Evolutionary conservation across 2,888 invertebrate species (phyloP).

Genomic region (Encarsia formosa): DNA sequence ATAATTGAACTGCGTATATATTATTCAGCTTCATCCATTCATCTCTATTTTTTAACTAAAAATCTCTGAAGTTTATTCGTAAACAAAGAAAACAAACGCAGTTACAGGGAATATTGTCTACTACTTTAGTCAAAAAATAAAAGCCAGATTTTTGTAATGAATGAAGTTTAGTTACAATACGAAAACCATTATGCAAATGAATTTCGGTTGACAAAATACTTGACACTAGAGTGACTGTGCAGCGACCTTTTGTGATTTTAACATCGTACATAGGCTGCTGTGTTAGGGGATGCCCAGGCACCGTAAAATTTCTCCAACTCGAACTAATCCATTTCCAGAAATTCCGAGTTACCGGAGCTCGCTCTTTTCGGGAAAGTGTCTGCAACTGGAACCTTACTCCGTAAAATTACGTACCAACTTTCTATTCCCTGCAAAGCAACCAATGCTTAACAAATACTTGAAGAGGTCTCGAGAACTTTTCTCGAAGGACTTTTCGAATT

Average conservation of each 20-base stretch:
- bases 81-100: constrained; percentile 27
- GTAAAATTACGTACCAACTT: constrained; percentile 5
- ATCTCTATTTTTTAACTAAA: constrained; percentile 30
- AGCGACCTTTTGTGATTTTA: too few species aligned
- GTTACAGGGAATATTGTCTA: background rate
- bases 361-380: too few species aligned
- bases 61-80: constrained; percentile 38
- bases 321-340: constrained; percentile 17
- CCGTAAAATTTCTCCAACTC: constrained; percentile 16
- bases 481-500: background rate
- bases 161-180: background rate
- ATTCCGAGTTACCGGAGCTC: background rate
- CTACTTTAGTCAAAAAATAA: too few species aligned
- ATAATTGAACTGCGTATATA: constrained; percentile 11
- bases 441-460: constrained; percentile 7
- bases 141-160: background rate
- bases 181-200: background rate
- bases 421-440: background rate
- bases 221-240: background rate
- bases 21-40: background rate
- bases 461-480: background rate
- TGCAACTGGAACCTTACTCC: background rate
- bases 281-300: background rate
- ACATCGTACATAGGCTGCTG: background rate
- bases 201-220: background rate